These are phyloP conservation scores for Trachemys scripta DNA, from an alignment of 2,113 vertebrate genomes.

Conservation along the genomic window DNA sequence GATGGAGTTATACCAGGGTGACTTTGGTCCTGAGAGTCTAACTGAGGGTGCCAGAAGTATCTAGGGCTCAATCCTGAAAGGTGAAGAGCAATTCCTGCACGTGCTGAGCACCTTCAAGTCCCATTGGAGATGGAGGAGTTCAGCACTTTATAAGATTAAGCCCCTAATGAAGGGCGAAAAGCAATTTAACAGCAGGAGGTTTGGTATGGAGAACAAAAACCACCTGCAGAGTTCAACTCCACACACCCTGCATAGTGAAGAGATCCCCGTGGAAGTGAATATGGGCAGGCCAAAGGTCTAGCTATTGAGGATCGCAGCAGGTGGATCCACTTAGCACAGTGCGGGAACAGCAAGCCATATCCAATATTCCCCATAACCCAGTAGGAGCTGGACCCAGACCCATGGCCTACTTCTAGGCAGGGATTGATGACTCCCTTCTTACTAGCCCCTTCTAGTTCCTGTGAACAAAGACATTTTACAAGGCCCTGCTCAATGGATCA, in stretches of 20 bases:
- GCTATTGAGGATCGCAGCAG: background rate
- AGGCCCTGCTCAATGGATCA: background rate
- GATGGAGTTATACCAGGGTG: fast-evolving
- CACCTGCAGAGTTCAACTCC: background rate
- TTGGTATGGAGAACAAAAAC: background rate
- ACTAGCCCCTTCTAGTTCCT: background rate
- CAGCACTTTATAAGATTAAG: background rate
- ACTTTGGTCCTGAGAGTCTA: background rate
- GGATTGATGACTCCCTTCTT: background rate
- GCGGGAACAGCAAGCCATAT: background rate
- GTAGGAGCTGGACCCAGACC: background rate
- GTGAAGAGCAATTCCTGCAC: background rate
- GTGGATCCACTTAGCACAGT: background rate
- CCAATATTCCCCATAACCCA: background rate
- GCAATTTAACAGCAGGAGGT: background rate
- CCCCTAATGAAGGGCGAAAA: background rate
- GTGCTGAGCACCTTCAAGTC: background rate
- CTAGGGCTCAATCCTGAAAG: background rate
- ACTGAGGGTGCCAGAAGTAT: background rate
- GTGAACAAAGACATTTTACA: background rate
- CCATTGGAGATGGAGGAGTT: background rate
- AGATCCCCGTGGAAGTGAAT: fast-evolving
- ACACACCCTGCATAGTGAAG: background rate
- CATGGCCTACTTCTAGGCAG: background rate
- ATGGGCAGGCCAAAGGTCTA: background rate